These are phyloP conservation scores for Beaufortia kweichowensis DNA, from an alignment of 2,113 vertebrate species.

Conservation along the genomic window DNA sequence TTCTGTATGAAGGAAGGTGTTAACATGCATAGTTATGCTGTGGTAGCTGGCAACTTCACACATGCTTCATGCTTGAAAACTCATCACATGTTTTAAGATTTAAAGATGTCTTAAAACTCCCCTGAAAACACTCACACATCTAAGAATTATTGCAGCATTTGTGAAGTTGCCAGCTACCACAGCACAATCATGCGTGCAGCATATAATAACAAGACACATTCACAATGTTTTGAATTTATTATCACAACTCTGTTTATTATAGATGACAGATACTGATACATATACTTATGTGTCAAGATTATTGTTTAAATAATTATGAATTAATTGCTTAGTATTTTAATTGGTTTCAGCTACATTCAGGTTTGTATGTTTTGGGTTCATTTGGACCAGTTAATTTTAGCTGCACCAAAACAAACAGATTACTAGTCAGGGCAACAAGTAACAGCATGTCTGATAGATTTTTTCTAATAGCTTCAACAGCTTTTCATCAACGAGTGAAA, in stretches of 20 bases:
- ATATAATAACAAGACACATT: no score
- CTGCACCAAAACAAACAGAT: neutral
- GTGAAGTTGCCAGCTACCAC: no score
- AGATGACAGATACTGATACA: neutral
- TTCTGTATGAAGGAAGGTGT: neutral
- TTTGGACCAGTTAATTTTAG: neutral
- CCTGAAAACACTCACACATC: no score
- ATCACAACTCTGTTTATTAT: no score
- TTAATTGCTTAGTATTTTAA: no score
- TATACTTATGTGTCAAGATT: no score
- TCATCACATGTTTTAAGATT: no score
- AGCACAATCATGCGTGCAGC: no score
- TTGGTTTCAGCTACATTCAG: neutral
- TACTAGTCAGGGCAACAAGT: neutral
- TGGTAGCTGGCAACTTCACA: neutral
- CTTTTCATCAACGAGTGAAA: neutral
- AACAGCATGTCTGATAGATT: neutral
- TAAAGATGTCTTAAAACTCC: no score
- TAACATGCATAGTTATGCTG: neutral
- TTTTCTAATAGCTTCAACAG: neutral
- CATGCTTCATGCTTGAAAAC: constrained; percentile 4
- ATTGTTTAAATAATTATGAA: no score
- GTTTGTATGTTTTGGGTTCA: neutral
- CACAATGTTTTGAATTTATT: no score
- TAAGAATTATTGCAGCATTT: no score